phyloP scores from a whole-genome alignment of 2,888 invertebrate genomes.

The Drepana falcataria region DNA sequence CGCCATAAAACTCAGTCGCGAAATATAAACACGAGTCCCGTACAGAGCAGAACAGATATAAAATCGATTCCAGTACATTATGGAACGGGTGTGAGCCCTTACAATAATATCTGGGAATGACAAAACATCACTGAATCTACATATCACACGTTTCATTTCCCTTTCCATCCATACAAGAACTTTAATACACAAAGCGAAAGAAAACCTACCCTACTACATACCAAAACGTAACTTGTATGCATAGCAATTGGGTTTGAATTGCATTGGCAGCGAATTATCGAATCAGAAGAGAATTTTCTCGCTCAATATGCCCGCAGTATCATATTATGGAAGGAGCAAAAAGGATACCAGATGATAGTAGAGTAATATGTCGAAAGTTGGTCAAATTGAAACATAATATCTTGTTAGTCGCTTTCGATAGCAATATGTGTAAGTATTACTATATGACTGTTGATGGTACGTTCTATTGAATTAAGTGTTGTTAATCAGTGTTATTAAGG shows the following conservation, averaged over 20 bases:
- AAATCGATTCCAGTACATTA: slow-evolving; percentile 6
- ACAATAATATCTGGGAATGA: slow-evolving; percentile 4
- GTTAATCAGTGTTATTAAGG: no score
- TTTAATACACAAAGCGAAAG: not conserved
- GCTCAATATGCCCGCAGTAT: not conserved
- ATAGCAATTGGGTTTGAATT: not conserved
- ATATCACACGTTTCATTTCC: slow-evolving; percentile 11
- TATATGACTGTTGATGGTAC: not conserved
- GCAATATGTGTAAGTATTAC: not conserved
- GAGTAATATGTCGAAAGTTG: not conserved
- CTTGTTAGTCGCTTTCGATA: not conserved
- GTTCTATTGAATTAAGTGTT: no score
- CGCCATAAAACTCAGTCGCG: not conserved
- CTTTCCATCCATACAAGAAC: slow-evolving; percentile 5
- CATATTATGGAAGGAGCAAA: slow-evolving; percentile 2
- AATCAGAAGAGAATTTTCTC: not conserved
- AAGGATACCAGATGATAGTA: slow-evolving; percentile 1
- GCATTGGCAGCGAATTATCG: not conserved
- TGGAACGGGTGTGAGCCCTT: not conserved
- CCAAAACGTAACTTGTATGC: not conserved
- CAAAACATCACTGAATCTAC: slow-evolving; percentile 8
- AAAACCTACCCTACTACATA: not conserved
- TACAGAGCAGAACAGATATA: slow-evolving; percentile 1
- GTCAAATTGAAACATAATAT: slow-evolving; percentile 1
- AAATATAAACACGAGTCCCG: not conserved